Percentiles rank a stretch among this genome's conserved stretches.
Evolutionary conservation across 2,888 invertebrate species (phyloP).

Genomic region (Autographa gamma): DNA sequence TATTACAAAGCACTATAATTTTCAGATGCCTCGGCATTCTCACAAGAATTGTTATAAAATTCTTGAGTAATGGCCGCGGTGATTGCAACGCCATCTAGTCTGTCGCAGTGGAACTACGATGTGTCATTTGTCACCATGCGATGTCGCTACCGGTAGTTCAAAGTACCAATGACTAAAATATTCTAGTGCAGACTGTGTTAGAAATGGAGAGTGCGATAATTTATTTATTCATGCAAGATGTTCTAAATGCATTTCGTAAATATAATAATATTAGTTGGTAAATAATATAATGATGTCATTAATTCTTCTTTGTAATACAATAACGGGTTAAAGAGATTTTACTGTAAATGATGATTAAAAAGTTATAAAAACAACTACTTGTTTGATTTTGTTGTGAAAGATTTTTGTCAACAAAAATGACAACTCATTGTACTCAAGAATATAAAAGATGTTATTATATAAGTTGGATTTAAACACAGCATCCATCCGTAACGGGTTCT

Average conservation of each 20-base stretch:
- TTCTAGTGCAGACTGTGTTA: neutral
- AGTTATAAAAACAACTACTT: neutral
- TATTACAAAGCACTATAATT: constrained; percentile 57
- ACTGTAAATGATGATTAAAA: constrained; percentile 1
- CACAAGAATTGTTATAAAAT: constrained; percentile 59
- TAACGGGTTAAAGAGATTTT: neutral
- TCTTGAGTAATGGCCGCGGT: constrained; percentile 47
- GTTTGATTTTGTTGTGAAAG: neutral
- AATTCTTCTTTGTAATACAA: neutral
- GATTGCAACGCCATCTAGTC: constrained; percentile 79
- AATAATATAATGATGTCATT: no score
- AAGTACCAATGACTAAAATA: neutral
- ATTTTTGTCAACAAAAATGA: neutral
- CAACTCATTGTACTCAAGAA: constrained; percentile 6
- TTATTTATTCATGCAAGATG: neutral
- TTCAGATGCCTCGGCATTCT: constrained; percentile 57
- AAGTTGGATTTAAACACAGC: constrained; percentile 20
- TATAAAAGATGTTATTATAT: constrained; percentile 8
- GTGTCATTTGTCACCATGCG: constrained; percentile 82
- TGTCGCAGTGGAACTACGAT: constrained; percentile 65
- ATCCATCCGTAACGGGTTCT: constrained; percentile 8
- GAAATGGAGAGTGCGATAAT: neutral
- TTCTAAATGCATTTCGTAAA: neutral
- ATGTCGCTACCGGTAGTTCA: constrained; percentile 79
- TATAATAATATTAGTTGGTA: no score